A percentile compares a stretch with the other conserved stretches of the same genome.
Conservation (phyloP, 2,797 vertebrate genomes). For the Hippopotamyrus pictus region DNA sequence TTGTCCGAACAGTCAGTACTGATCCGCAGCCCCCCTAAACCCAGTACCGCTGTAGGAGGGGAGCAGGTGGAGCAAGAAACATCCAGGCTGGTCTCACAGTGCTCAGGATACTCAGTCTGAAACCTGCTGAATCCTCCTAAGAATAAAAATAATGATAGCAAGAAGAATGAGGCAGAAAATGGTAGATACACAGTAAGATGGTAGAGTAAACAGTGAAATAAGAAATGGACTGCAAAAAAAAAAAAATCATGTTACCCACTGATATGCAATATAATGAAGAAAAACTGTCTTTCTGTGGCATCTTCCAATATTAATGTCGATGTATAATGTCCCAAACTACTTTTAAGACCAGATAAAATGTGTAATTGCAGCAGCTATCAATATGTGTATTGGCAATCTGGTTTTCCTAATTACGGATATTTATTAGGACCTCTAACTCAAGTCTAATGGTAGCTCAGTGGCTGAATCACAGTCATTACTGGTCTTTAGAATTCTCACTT, state of each 20-base stretch:
- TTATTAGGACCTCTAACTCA: background rate
- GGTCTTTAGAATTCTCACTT: background rate
- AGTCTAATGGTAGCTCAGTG: background rate
- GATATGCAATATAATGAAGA: background rate
- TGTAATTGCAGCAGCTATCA: background rate
- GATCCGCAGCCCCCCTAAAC: constrained; percentile 85
- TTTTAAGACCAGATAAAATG: background rate
- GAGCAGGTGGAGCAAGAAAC: constrained; percentile 84
- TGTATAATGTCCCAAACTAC: background rate
- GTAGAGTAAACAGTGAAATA: background rate
- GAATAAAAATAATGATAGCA: background rate
- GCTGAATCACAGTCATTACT: background rate
- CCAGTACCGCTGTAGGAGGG: constrained; percentile 81
- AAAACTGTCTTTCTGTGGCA: background rate
- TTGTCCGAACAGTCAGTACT: constrained; percentile 92
- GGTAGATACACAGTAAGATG: background rate
- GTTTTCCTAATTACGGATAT: background rate
- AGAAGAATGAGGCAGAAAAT: background rate
- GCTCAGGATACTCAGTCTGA: constrained; percentile 87
- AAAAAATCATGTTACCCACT: background rate
- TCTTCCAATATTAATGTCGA: background rate
- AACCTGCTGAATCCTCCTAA: constrained; percentile 90
- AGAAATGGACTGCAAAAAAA: background rate
- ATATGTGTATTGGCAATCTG: background rate
- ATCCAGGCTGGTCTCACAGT: constrained; percentile 90